phyloP scores from a whole-genome alignment of 1,140 invertebrate genomes.

The Apis dorsata region DNA sequence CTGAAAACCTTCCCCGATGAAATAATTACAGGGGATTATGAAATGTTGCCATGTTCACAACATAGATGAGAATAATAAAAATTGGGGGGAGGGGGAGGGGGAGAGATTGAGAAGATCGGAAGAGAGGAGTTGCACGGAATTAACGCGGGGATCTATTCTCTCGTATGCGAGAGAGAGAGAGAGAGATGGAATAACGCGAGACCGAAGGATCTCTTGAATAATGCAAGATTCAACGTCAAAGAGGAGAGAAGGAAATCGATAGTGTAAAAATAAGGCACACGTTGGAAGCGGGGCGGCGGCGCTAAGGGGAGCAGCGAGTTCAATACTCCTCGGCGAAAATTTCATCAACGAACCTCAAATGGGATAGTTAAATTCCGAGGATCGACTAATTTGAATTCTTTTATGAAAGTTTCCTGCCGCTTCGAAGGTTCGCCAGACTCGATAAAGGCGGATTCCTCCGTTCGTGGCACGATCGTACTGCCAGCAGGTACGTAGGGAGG shows the following conservation, averaged over 20 bases:
- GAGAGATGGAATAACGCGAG: constrained; percentile 30
- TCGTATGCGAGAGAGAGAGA: background rate
- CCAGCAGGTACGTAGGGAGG: background rate
- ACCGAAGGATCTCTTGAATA: constrained; percentile 54
- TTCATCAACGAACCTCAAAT: constrained; percentile 57
- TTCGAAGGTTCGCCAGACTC: constrained; percentile 21
- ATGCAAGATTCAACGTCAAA: constrained; percentile 60
- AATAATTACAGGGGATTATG: constrained; percentile 48
- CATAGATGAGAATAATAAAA: too few relatives aligned
- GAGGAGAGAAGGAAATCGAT: constrained; percentile 62
- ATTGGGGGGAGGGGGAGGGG: too few relatives aligned
- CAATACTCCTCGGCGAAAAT: constrained; percentile 61
- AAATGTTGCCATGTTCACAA: background rate
- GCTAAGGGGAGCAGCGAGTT: constrained; percentile 29
- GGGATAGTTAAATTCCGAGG: constrained; percentile 62
- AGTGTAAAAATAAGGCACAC: constrained; percentile 69
- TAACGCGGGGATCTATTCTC: constrained; percentile 33
- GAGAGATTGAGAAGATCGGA: background rate
- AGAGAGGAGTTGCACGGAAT: constrained; percentile 3
- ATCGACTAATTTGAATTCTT: constrained; percentile 66
- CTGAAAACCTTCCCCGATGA: background rate
- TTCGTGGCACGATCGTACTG: background rate
- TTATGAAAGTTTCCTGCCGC: constrained; percentile 54
- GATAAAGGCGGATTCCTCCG: constrained; percentile 54
- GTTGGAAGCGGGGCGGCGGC: constrained; percentile 13